Evolutionary conservation across 2,113 vertebrate species (phyloP).

Genomic region (Centropristis striata): DNA sequence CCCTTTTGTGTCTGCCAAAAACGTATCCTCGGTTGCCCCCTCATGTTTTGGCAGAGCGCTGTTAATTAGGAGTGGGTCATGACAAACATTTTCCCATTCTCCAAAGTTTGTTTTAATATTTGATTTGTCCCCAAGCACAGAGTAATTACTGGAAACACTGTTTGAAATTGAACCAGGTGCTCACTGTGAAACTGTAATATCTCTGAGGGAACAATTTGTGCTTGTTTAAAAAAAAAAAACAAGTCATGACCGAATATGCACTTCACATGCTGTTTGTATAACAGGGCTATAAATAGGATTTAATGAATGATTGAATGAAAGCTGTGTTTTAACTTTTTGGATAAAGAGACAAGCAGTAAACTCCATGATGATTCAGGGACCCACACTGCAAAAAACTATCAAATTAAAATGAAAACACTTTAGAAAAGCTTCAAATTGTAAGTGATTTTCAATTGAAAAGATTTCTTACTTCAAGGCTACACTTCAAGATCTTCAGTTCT

Average conservation of each 20-base stretch:
- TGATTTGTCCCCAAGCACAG: conserved; percentile 28
- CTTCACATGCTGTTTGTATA: not conserved
- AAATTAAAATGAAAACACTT: too few relatives aligned
- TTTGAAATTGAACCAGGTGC: conserved; percentile 36
- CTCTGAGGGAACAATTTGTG: not conserved
- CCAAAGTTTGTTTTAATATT: conserved; percentile 40
- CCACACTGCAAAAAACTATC: too few relatives aligned
- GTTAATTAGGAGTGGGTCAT: conserved; percentile 43
- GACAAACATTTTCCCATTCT: conserved; percentile 19
- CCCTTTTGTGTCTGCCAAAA: conserved; percentile 15
- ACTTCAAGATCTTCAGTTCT: too few relatives aligned
- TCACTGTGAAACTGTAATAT: conserved; percentile 13
- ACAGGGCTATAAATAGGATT: not conserved
- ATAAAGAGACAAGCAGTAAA: not conserved
- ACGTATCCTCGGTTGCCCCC: conserved; percentile 12
- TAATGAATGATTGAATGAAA: not conserved
- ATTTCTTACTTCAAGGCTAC: too few relatives aligned
- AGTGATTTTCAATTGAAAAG: too few relatives aligned
- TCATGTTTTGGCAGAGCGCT: conserved; percentile 25
- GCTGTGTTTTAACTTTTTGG: not conserved
- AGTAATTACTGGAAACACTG: conserved; percentile 22
- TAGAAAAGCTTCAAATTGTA: too few relatives aligned
- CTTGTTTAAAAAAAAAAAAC: not conserved
- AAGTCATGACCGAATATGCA: not conserved
- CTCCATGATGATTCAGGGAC: not conserved